Percentiles rank a stretch among this genome's conserved stretches.
Conservation (phyloP, 2,888 invertebrate genomes). For the Branchipolynoe longqiensis region DNA sequence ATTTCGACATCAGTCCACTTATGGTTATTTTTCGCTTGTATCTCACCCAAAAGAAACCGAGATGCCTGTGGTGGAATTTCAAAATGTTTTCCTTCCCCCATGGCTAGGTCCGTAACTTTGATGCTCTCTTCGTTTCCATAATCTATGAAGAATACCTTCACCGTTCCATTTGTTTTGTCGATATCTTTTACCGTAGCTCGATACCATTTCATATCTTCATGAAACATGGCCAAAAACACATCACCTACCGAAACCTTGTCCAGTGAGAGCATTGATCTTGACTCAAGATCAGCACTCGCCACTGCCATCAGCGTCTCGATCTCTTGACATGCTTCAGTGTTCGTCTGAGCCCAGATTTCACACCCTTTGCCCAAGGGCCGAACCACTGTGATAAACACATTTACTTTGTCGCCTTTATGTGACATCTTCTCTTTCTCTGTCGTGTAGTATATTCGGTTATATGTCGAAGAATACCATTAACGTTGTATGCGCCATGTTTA, state of each 20-base stretch:
- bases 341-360: constrained; percentile 27
- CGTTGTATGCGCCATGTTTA: too few species aligned
- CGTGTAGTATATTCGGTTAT: neutral
- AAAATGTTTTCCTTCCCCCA: constrained; percentile 69
- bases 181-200: constrained; percentile 67
- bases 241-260: constrained; percentile 62
- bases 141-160: constrained; percentile 72
- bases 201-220: constrained; percentile 78
- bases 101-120: constrained; percentile 62
- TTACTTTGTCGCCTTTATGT: constrained; percentile 15
- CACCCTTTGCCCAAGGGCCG: neutral
- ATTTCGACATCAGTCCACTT: constrained; percentile 32
- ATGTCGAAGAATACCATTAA: too few species aligned
- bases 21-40: constrained; percentile 48
- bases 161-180: constrained; percentile 5
- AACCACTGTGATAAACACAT: constrained; percentile 20
- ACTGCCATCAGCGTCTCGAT: constrained; percentile 7
- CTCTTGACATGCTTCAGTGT: neutral
- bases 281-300: neutral
- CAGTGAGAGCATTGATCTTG: neutral
- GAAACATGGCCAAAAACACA: constrained; percentile 71
- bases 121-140: constrained; percentile 77
- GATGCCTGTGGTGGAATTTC: constrained; percentile 73
- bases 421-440: constrained; percentile 28
- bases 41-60: constrained; percentile 69